Conservation (phyloP, 2,113 vertebrate species). For the Actenoides lindsayi region DNA sequence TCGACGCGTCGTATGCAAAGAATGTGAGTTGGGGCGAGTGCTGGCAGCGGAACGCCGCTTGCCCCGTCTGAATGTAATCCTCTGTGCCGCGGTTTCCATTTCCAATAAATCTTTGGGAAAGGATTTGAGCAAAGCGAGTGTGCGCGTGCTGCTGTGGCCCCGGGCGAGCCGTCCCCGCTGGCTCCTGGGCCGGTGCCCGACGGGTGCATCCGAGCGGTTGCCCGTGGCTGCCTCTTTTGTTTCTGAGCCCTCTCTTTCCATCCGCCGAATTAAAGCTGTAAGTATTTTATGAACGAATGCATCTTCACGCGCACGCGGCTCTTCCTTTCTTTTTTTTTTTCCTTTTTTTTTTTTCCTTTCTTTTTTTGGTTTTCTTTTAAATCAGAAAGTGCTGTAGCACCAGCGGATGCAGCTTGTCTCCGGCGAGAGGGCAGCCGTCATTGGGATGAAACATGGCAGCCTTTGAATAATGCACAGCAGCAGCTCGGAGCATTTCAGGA, state of each 20-base stretch:
- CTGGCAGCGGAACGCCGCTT: not conserved
- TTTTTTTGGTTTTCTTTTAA: not conserved
- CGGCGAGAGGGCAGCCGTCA: not conserved
- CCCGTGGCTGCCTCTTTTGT: accelerated
- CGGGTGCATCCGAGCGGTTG: accelerated
- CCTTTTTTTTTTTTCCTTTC: not conserved
- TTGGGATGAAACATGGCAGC: constrained; percentile 39
- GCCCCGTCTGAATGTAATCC: not conserved
- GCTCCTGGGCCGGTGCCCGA: not conserved
- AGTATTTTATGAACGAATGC: not conserved
- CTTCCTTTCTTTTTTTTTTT: not conserved
- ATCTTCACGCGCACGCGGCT: not conserved
- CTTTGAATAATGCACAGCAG: constrained; percentile 51
- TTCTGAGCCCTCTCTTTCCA: not conserved
- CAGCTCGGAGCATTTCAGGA: constrained; percentile 24
- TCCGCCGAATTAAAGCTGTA: not conserved
- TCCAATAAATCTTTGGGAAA: constrained; percentile 67
- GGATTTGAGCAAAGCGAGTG: not conserved
- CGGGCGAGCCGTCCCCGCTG: accelerated
- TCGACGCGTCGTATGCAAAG: not conserved
- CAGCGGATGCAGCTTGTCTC: not conserved
- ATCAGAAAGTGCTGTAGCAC: not conserved
- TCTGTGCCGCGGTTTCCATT: not conserved
- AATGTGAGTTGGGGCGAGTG: not conserved
- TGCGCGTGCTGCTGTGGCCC: not conserved